Evolutionary conservation across 2,113 vertebrate genomes (phyloP).

Genomic region (Monopterus albus): DNA sequence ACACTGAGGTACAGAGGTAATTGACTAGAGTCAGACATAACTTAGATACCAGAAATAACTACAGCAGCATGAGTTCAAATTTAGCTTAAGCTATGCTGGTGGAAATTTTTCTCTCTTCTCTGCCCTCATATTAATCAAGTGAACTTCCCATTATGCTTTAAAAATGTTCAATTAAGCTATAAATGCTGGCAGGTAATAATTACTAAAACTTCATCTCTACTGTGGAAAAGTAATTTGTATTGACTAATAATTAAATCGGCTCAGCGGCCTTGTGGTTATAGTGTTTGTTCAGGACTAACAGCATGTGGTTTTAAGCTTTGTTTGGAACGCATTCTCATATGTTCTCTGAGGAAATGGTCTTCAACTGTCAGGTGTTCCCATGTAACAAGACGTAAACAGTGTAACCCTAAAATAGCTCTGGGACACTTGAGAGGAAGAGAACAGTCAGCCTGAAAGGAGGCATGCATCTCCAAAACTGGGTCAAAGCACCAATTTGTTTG

Average conservation of each 20-base stretch:
- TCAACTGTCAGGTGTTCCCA: slow-evolving; percentile 47
- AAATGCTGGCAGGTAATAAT: slow-evolving; percentile 61
- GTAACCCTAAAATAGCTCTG: slow-evolving; percentile 17
- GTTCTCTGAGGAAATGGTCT: slow-evolving; percentile 44
- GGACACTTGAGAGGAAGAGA: slow-evolving; percentile 26
- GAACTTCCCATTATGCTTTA: slow-evolving; percentile 38
- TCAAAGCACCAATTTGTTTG: background rate
- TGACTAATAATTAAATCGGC: slow-evolving; percentile 55
- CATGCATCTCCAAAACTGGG: slow-evolving; percentile 8
- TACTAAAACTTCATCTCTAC: slow-evolving; percentile 41
- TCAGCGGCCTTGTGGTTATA: slow-evolving; percentile 38
- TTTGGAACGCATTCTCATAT: slow-evolving; percentile 10
- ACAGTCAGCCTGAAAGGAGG: slow-evolving; percentile 17
- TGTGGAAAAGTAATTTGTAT: slow-evolving; percentile 53
- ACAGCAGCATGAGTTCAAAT: slow-evolving; percentile 40
- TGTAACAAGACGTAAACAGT: slow-evolving; percentile 38
- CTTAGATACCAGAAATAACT: slow-evolving; percentile 54
- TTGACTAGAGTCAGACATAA: slow-evolving; percentile 54
- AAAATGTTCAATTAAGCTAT: slow-evolving; percentile 52
- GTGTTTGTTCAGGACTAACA: slow-evolving; percentile 32
- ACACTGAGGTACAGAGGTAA: slow-evolving; percentile 41
- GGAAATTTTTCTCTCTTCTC: slow-evolving; percentile 32
- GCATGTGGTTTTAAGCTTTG: slow-evolving; percentile 38
- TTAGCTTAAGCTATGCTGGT: slow-evolving; percentile 35
- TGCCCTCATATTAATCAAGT: slow-evolving; percentile 48